phyloP scores from a whole-genome alignment of 2,888 invertebrate species.

The Xanthorhoe spadicearia region DNA sequence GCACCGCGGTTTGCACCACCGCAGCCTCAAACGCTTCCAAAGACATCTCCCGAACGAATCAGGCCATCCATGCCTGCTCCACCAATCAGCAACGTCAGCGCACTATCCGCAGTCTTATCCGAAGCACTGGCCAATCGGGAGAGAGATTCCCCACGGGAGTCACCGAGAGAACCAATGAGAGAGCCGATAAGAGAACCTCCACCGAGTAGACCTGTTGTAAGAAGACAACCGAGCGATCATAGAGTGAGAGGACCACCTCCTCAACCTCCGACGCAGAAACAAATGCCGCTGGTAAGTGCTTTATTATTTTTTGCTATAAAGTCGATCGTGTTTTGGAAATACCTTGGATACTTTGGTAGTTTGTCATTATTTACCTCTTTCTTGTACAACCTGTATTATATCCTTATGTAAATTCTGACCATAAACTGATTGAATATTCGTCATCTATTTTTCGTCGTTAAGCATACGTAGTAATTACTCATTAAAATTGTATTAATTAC shows the following conservation, averaged over 20 bases:
- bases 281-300: conserved; percentile 85
- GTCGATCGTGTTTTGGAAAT: neutral
- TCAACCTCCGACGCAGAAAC: conserved; percentile 90
- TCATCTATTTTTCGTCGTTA: no score
- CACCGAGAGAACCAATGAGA: conserved; percentile 69
- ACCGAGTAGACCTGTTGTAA: conserved; percentile 39
- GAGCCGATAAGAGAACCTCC: conserved; percentile 53
- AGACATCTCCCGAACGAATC: conserved; percentile 67
- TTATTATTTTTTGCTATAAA: neutral
- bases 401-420: no score
- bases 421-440: no score
- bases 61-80: conserved; percentile 56
- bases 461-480: no score
- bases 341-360: neutral
- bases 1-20: conserved; percentile 70
- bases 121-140: conserved; percentile 67
- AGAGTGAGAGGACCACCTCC: conserved; percentile 91
- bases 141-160: conserved; percentile 49
- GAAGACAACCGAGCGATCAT: conserved; percentile 73
- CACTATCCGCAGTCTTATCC: conserved; percentile 70
- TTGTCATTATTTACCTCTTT: neutral
- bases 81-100: conserved; percentile 60
- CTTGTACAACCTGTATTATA: no score
- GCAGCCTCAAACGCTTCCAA: conserved; percentile 57
- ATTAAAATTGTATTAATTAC: no score